Percentiles rank a stretch among this genome's conserved stretches.
These are phyloP conservation scores for Eristalinus sepulchralis DNA, from an alignment of 2,888 invertebrate genomes.

Conservation along the genomic window DNA sequence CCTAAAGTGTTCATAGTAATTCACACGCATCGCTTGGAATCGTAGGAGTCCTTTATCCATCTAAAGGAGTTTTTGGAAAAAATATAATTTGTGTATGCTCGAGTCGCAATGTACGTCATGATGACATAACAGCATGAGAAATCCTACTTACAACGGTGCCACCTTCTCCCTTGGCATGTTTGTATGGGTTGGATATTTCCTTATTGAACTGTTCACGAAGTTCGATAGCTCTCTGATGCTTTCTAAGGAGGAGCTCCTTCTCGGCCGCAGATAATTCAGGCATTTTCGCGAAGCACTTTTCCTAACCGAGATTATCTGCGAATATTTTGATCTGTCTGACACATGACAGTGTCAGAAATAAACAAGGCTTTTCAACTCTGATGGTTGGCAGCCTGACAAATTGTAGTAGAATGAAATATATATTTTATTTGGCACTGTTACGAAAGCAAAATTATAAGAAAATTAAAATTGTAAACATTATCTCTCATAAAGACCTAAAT, in stretches of 20 bases:
- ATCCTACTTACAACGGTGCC: constrained; percentile 86
- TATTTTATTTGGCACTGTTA: not conserved
- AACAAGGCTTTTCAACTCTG: not conserved
- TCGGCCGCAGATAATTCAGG: constrained; percentile 74
- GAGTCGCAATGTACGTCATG: constrained; percentile 54
- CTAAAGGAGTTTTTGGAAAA: constrained; percentile 81
- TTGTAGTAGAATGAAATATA: not conserved
- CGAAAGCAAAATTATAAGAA: not conserved
- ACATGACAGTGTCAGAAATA: not conserved
- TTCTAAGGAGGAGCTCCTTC: constrained; percentile 75
- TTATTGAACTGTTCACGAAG: constrained; percentile 87
- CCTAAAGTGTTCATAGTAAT: constrained; percentile 85
- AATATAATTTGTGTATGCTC: not conserved
- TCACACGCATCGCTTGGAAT: constrained; percentile 87
- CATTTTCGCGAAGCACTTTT: constrained; percentile 24
- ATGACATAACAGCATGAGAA: constrained; percentile 79
- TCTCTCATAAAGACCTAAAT: too few relatives aligned
- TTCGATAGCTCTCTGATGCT: constrained; percentile 77
- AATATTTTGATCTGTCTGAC: constrained; percentile 20
- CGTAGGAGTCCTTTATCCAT: constrained; percentile 91
- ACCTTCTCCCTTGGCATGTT: constrained; percentile 85
- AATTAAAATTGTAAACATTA: too few relatives aligned
- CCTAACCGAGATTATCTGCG: not conserved
- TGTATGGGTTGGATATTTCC: constrained; percentile 86
- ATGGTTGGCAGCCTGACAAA: constrained; percentile 1